A percentile compares a stretch with the other conserved stretches of the same genome.
These are phyloP conservation scores for Myotis lucifugus DNA, from an alignment of 2,113 vertebrate genomes.

Conservation along the genomic window DNA sequence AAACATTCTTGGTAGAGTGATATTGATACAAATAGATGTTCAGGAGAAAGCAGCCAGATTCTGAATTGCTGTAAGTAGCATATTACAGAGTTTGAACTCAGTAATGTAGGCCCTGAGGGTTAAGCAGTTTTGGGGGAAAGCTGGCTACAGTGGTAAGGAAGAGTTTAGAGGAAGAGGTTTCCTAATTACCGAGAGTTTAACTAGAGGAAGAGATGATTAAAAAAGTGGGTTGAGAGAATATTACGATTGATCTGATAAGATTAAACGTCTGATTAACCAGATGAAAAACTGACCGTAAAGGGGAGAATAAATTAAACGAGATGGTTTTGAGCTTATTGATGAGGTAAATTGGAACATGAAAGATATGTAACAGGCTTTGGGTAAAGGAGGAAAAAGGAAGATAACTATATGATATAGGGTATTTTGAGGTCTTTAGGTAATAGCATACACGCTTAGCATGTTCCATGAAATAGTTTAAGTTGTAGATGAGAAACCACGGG, in stretches of 20 bases:
- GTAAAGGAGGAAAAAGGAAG: neutral
- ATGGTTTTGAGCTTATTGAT: neutral
- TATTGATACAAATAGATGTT: neutral
- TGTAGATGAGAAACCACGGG: neutral
- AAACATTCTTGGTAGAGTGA: neutral
- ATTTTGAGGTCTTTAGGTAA: neutral
- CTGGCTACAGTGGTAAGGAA: neutral
- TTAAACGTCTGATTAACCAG: neutral
- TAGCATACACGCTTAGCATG: neutral
- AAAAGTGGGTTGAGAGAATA: neutral
- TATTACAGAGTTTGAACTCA: neutral
- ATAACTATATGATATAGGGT: neutral
- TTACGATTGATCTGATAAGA: neutral
- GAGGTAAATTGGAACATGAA: neutral
- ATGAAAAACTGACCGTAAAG: neutral
- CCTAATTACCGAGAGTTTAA: neutral
- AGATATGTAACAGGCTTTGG: neutral
- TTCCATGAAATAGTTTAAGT: neutral
- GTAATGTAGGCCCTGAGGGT: neutral
- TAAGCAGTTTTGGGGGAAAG: neutral
- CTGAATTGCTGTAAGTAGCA: neutral
- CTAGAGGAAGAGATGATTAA: neutral
- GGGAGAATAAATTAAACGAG: neutral
- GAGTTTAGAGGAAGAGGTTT: neutral
- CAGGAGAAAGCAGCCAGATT: neutral